A percentile compares a stretch with the other conserved stretches of the same genome.
Conservation (phyloP, 2,888 invertebrate species). For the Phragmatobia fuliginosa region DNA sequence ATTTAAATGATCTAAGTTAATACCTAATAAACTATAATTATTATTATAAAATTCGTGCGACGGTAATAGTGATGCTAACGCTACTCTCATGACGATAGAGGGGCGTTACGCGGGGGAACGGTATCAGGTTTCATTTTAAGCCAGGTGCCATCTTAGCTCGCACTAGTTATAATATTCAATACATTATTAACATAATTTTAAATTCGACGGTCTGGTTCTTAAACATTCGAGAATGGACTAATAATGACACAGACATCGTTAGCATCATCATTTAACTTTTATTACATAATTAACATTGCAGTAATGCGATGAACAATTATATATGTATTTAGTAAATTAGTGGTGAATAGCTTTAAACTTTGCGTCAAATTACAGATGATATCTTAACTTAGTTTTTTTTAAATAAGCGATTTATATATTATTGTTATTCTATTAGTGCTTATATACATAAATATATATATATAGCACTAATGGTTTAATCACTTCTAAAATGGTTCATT, state of each 20-base stretch:
- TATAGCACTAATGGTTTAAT: neutral
- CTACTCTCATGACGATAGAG: too few species aligned
- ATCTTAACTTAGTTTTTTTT: neutral
- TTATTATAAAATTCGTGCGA: too few species aligned
- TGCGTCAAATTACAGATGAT: neutral
- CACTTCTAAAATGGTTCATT: neutral
- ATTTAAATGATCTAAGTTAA: too few species aligned
- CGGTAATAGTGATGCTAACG: too few species aligned
- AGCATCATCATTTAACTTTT: conserved; percentile 29
- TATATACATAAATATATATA: too few species aligned
- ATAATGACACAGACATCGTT: conserved; percentile 33
- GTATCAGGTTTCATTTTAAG: too few species aligned
- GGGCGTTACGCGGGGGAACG: too few species aligned
- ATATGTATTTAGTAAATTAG: conserved; percentile 20
- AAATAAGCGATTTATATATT: too few species aligned
- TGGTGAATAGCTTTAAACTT: neutral
- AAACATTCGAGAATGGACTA: conserved; percentile 25
- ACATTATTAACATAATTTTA: neutral
- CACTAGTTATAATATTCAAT: neutral
- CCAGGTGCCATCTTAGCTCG: too few species aligned
- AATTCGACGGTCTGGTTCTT: conserved; percentile 9
- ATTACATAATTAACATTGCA: conserved; percentile 37
- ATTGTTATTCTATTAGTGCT: too few species aligned
- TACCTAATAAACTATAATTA: too few species aligned
- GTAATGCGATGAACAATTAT: conserved; percentile 31